Percentiles rank a stretch among this genome's conserved stretches.
These are phyloP conservation scores for Drosophila kokeensis DNA, from an alignment of 2,888 invertebrate species.

Conservation along the genomic window DNA sequence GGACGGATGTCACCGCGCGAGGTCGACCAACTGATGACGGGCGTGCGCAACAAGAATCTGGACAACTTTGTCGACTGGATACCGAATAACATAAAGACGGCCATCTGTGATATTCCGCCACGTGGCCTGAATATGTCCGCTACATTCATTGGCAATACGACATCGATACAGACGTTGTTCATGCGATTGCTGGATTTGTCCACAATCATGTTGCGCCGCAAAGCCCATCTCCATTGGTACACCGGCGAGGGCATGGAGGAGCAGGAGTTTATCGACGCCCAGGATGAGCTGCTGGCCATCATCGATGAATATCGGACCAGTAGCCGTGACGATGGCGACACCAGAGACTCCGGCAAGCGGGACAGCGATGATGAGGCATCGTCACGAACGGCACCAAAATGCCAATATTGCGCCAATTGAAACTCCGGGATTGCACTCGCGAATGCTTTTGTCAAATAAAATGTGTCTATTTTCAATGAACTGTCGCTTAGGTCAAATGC, in stretches of 20 bases:
- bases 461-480: neutral
- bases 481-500: conserved; percentile 46
- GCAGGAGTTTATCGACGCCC: conserved; percentile 93
- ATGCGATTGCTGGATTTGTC: conserved; percentile 91
- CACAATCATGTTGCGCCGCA: conserved; percentile 92
- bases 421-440: neutral
- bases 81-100: conserved; percentile 94
- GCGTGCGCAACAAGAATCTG: conserved; percentile 91
- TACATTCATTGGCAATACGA: conserved; percentile 93
- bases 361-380: conserved; percentile 1
- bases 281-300: conserved; percentile 91
- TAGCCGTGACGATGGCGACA: conserved; percentile 32
- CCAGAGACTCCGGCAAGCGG: neutral
- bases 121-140: conserved; percentile 93
- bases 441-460: neutral
- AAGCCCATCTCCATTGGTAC: conserved; percentile 94
- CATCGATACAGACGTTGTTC: conserved; percentile 92
- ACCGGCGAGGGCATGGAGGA: conserved; percentile 95
- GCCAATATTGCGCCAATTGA: conserved; percentile 46
- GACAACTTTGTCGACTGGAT: conserved; percentile 92
- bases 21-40: conserved; percentile 86
- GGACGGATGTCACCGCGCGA: conserved; percentile 83
- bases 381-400: conserved; percentile 17
- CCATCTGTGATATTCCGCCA: conserved; percentile 94
- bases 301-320: conserved; percentile 88